Evolutionary conservation across 2,888 invertebrate species (phyloP).

Genomic region (Microplitis deprimator): DNA sequence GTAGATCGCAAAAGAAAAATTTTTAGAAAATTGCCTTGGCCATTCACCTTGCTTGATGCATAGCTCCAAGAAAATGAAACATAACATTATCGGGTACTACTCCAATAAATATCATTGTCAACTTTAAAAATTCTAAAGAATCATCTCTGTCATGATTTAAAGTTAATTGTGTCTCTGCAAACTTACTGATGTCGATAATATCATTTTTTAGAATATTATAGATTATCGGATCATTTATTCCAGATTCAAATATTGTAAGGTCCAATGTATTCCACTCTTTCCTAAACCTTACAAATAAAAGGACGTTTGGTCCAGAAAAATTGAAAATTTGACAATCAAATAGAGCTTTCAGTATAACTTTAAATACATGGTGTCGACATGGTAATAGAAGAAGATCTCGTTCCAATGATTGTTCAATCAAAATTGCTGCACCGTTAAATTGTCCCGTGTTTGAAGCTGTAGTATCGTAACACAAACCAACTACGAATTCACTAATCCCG

Average conservation of each 20-base stretch:
- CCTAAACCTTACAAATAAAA: slow-evolving; percentile 12
- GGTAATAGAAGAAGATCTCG: slow-evolving; percentile 24
- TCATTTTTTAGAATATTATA: slow-evolving; percentile 21
- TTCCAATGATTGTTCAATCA: slow-evolving; percentile 24
- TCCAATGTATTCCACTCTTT: slow-evolving; percentile 15
- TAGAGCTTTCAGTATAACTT: slow-evolving; percentile 18
- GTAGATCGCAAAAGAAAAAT: slow-evolving; percentile 26
- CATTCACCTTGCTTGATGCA: slow-evolving; percentile 39
- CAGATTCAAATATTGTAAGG: slow-evolving; percentile 10
- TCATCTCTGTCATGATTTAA: slow-evolving; percentile 12
- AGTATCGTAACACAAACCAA: slow-evolving; percentile 29
- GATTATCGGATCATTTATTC: slow-evolving; percentile 19
- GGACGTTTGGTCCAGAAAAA: slow-evolving; percentile 5
- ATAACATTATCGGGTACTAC: slow-evolving; percentile 17
- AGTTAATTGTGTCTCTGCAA: slow-evolving; percentile 9
- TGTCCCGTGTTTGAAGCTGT: slow-evolving; percentile 17
- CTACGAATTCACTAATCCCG: slow-evolving; percentile 24
- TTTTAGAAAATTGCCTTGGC: slow-evolving; percentile 30
- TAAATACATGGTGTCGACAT: slow-evolving; percentile 27
- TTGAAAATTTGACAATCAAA: slow-evolving; percentile 9
- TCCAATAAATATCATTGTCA: slow-evolving; percentile 30
- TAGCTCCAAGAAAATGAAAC: slow-evolving; percentile 33
- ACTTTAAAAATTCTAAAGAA: slow-evolving; percentile 30
- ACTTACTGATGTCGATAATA: slow-evolving; percentile 9
- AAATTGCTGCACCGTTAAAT: slow-evolving; percentile 21